Conservation (phyloP, 2,797 vertebrate species). For the Sylvilagus floridanus region DNA sequence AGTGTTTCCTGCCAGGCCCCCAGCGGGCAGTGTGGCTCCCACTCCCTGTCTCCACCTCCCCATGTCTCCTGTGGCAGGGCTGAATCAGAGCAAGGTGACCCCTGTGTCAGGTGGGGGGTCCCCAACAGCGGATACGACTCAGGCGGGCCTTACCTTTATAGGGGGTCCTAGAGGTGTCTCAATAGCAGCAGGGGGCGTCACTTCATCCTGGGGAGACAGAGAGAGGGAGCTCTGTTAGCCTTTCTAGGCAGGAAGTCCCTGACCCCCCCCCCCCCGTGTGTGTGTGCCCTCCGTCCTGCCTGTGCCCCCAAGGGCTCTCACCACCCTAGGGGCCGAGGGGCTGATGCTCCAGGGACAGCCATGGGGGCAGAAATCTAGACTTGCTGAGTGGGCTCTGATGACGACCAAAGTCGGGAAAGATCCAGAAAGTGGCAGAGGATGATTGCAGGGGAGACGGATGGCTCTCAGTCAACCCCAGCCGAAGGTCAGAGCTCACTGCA, state of each 20-base stretch:
- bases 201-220: constrained; percentile 87
- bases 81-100: background rate
- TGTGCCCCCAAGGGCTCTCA: background rate
- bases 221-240: constrained; percentile 55
- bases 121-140: fast-evolving
- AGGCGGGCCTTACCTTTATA: constrained; percentile 84
- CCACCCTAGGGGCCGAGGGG: background rate
- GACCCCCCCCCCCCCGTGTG: background rate
- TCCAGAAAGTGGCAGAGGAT: background rate
- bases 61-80: background rate
- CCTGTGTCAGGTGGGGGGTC: background rate
- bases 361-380: background rate
- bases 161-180: constrained; percentile 83
- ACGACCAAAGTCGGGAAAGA: background rate
- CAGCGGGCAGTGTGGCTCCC: background rate
- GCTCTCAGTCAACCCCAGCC: background rate
- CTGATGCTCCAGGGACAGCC: too few relatives aligned
- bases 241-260: background rate
- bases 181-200: constrained; percentile 80
- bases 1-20: background rate
- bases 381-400: background rate
- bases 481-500: background rate
- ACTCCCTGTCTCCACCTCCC: background rate
- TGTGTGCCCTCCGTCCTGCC: background rate
- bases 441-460: background rate